Evolutionary conservation across 2,113 vertebrate species (phyloP), one percentile per base, ranked within the genome.

Genomic region (Ailurus styani): DNA sequence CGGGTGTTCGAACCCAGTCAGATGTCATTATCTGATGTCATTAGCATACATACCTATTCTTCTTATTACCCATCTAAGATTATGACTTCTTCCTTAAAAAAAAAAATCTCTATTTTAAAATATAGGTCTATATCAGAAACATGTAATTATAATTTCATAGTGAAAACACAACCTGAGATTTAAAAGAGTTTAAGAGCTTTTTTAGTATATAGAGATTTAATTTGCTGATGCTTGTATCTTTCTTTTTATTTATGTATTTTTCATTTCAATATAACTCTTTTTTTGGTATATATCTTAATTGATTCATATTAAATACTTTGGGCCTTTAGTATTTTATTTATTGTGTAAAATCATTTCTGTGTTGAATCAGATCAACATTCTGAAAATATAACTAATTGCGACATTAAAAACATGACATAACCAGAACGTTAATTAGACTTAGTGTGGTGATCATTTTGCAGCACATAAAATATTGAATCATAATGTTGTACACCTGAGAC

Each of bases 331-430:
- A 27, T 60, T 25, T 50, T 87, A 23, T 62, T 88, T 95, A 85
- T 66, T 84, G 31, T 3, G 15, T 91, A 81, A 92, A 50, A 73
- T 85, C 8, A 88, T 31, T 94, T 87, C 17, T 89, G 1, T 93
- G 3, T 91, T 83, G 55, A 95, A 68, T 92, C 64, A 93, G 82
- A 78, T 64, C 29, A 75, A 78, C 91, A 87, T 93, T 95, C 50
- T 70, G 66, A 40, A 83, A 95, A 29, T 81, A 57, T 45, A 79
- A 37, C 23, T 84, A 62, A 52, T 66, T 84, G 52, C n/a, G 75
- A 34, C 20, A 20, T 84, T 84, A 54, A 79, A 94, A 23, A 31
- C 23, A 84, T 34, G 50, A 73, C 78, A 11, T 34, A 87, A 78
- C 47, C 60, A 34, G 31, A 31, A 78, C n/a, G 47, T 78, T 78